Base-by-base conservation (phyloP, 1,140 invertebrate genomes). In the Macrotrachela quadricornifera region DNA sequence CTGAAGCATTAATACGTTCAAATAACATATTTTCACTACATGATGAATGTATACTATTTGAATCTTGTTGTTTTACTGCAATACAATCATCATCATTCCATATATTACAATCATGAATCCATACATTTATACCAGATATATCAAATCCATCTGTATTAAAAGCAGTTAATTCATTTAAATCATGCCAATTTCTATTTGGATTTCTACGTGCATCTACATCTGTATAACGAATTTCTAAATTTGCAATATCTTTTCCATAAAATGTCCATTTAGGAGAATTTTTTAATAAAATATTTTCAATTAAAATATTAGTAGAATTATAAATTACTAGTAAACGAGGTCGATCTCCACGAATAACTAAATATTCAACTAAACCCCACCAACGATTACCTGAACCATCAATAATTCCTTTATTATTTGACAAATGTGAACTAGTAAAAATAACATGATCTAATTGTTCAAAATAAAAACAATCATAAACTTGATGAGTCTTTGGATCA, bases 31-130 rank as follows among this genome's bases (percentile, higher is more conserved):
- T 51, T 38, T 51, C 49, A 3, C 41, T 51, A 14, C 49, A 51
- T 17, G 44, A 15, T 51, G 49, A 44, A 45, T 51, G 44, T 3
- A 45, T 4, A 37, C n/a, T 15, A 37, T 51, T 13, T 15, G 44
- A 18, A 18, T 44, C 30, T 13, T 51, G 49, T 16, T 17, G 44
- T 37, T 51, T 51, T 14, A 51, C 49, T 3, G 49, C 49, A 12
- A 51, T 42, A 44, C 21, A 41, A 37, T 51, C 49, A 51, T 51
- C 49, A 45, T 17, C 44, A 51, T 51, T 51, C 15, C 37, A 21
- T 2, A 37, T 17, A 9, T 41, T 51, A 1, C 44, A 44, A 44
- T 51, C 44, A 37, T 30, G 21, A 12, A 51, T 44, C 1, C 36
- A n/a, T 13, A 51, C 12, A 45, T 51, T 45, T 18, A 44, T 51